Conservation (phyloP, 2,113 vertebrate genomes). For the Serilophus lunatus region DNA sequence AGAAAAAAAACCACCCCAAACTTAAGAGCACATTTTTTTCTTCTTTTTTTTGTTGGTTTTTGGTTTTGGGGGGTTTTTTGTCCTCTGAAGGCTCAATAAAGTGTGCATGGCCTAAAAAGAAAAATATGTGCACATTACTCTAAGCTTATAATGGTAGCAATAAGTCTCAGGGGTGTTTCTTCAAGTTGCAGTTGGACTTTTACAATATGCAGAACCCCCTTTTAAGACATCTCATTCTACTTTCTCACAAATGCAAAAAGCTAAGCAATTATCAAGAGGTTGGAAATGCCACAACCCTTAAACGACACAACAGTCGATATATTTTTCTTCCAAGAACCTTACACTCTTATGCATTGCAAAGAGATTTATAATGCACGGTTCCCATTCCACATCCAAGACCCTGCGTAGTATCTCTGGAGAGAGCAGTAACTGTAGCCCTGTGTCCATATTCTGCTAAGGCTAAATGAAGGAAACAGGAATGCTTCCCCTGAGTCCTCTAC, state of each 20-base stretch:
- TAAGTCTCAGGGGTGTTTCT: slow-evolving; percentile 34
- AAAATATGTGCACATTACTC: slow-evolving; percentile 36
- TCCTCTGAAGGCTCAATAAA: not conserved
- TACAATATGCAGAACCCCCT: slow-evolving; percentile 48
- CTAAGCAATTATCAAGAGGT: slow-evolving; percentile 4
- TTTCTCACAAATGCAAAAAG: slow-evolving; percentile 52
- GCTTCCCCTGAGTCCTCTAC: not conserved
- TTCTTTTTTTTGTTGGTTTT: too few species aligned
- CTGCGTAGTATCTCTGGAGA: slow-evolving; percentile 19
- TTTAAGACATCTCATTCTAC: not conserved
- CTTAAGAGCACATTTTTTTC: not conserved
- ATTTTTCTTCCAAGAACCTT: slow-evolving; percentile 16
- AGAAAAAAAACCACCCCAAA: fast-evolving
- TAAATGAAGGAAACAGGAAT: slow-evolving; percentile 64
- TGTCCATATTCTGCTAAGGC: not conserved
- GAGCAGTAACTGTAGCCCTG: not conserved
- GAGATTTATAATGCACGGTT: slow-evolving; percentile 23
- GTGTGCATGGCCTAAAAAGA: not conserved
- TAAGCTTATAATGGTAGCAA: slow-evolving; percentile 49
- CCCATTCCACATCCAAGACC: not conserved
- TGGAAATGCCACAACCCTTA: slow-evolving; percentile 23
- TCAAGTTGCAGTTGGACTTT: not conserved
- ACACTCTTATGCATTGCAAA: not conserved
- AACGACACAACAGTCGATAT: not conserved
- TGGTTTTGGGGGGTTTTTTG: not conserved